A percentile compares a stretch with the other conserved stretches of the same genome.
Evolutionary conservation across 2,113 vertebrate species (phyloP).

Genomic region (Nasalis larvatus): DNA sequence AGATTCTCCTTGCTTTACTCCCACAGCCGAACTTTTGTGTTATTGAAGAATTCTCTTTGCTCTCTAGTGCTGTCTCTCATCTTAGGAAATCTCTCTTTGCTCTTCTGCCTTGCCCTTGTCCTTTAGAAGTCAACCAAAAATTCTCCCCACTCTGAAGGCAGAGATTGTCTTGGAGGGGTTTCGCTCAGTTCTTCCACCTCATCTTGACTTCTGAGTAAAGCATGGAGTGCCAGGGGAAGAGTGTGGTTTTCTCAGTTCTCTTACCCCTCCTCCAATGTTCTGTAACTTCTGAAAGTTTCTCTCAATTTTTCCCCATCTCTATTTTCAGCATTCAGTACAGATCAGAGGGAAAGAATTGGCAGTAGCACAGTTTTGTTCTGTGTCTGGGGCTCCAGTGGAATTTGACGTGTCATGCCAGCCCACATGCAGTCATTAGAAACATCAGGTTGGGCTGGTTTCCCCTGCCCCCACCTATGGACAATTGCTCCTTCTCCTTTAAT

Average conservation of each 20-base stretch:
- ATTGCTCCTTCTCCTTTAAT: neutral
- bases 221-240: neutral
- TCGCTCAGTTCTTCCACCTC: neutral
- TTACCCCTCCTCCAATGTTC: neutral
- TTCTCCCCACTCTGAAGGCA: neutral
- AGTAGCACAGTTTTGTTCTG: neutral
- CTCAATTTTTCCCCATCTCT: neutral
- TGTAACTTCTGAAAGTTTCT: neutral
- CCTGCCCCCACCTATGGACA: neutral
- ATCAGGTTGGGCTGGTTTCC: neutral
- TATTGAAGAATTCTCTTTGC: neutral
- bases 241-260: neutral
- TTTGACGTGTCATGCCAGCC: neutral
- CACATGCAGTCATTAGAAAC: neutral
- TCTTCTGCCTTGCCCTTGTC: neutral
- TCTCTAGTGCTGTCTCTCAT: neutral
- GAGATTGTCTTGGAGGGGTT: neutral
- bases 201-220: neutral
- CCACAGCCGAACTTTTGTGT: neutral
- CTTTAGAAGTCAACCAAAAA: neutral
- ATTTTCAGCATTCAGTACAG: slow-evolving; percentile 25
- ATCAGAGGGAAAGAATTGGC: neutral
- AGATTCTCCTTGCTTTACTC: neutral
- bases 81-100: neutral
- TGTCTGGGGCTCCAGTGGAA: neutral